Evolutionary conservation across 2,888 invertebrate species (phyloP), one percentile per base, ranked within the genome.

Genomic region (Tromatobia lineatoria): DNA sequence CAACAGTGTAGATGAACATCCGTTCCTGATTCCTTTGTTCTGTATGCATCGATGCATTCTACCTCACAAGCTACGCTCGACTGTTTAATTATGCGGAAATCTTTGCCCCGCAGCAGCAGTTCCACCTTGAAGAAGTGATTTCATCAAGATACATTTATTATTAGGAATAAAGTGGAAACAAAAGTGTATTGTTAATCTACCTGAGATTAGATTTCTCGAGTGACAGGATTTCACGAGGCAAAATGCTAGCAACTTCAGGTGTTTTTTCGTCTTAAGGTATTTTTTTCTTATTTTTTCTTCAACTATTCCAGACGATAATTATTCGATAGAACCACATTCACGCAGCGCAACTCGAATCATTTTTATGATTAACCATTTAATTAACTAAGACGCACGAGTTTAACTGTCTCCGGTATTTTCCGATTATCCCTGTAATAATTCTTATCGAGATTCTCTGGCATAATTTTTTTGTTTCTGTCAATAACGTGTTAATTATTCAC

Each of bases 21-120:
- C 78, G 61, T 74, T 74, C 25, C 70, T 23, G 69, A 82, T 77
- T 77, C 78, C 84, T 84, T 84, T 81, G 84, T 81, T 78, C 77
- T 61, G 81, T 78, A 77, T 81, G 73, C 84, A 78, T 78, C 77
- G 84, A 74, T 78, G 82, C 85, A 77, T 81, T 47, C 13, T 54
- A 29, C 38, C 54, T 61, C 54, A 50, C 50, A 10, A 20, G 64
- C 57, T 42, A 42, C 73, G 47, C 75, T 74, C 38, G 61, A 34
- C 54, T 74, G 54, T 74, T 78, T 81, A 84, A 84, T 84, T 84
- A 84, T 81, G 66, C 83, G 78, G 47, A 75, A 78, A 84, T 84
- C 69, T 78, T 64, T 42, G 66, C 29, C 61, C 69, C 77, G n/a
- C 29, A 52, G 73, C n/a, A 54, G 38, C 20, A 57, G 45, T 70